These are phyloP conservation scores for Sebastes elongatus DNA, from an alignment of 2,797 vertebrate species.

Conservation along the genomic window DNA sequence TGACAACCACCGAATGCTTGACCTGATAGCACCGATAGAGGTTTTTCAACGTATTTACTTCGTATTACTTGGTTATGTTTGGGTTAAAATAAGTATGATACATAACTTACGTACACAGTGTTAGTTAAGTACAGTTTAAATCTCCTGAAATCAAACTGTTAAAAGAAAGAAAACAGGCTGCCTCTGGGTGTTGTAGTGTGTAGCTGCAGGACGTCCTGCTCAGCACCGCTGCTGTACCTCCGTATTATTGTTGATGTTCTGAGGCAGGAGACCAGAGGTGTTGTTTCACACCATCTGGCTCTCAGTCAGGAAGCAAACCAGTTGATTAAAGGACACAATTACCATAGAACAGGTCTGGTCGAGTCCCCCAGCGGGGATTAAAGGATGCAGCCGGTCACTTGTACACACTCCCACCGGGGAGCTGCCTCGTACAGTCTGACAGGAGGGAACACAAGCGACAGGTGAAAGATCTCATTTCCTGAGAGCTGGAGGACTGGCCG, in stretches of 20 bases:
- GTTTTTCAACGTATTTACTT: neutral
- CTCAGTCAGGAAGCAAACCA: slow-evolving; percentile 21
- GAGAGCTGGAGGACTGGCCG: neutral
- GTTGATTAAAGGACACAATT: slow-evolving; percentile 58
- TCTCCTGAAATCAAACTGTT: neutral
- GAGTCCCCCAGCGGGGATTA: slow-evolving; percentile 30
- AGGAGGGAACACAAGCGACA: neutral
- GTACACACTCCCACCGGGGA: neutral
- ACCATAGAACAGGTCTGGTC: slow-evolving; percentile 25
- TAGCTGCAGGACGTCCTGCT: slow-evolving; percentile 19
- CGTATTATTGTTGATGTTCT: neutral
- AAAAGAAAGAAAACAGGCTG: neutral
- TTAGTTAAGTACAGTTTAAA: neutral
- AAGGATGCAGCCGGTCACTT: slow-evolving; percentile 23
- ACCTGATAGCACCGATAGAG: neutral
- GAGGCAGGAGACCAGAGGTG: slow-evolving; percentile 21
- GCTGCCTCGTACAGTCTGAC: neutral
- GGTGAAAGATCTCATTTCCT: slow-evolving; percentile 13
- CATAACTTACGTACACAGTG: no score
- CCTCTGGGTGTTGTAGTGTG: neutral
- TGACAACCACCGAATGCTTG: neutral
- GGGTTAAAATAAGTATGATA: no score
- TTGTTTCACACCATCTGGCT: slow-evolving; percentile 51
- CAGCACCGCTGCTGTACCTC: neutral
- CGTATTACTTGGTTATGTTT: fast-evolving